Base-by-base conservation (phyloP, 2,797 vertebrate species). In the Anguilla anguilla region DNA sequence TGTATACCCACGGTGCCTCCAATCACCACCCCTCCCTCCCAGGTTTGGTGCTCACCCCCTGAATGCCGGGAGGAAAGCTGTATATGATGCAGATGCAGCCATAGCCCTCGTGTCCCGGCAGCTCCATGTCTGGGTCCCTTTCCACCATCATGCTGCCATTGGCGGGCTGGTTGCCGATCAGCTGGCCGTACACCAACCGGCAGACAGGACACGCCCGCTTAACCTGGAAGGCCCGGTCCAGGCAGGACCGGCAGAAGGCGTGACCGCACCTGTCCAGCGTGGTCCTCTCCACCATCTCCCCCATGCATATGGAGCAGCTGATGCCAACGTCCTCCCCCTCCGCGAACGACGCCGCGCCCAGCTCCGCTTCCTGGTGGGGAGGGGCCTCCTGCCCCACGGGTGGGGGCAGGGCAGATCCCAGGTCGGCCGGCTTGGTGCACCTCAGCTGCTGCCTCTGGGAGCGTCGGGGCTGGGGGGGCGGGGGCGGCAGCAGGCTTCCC, bases 61-160 rank as follows among this genome's bases (percentile, higher is more conserved):
- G 98, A 53, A 97, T 94, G 88, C 98, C 98, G 25, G 97, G 97
- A 89, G 97, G 97, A 95, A 99, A 98, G 96, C 97, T 97, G 89
- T 99, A 98, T 93, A 98, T 97, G 94, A 99, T 97, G 94, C 97
- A 97, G 95, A 99, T 97, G 94, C 97, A 98, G 87, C 98, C 98
- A 0, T 94, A 97, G 85, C 97, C 97, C 94, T 98, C 97, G 74
- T 98, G 97, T 89, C 98, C 97, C 53, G 97, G 96, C 91, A 99
- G 95, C 86, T 97, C 96, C 83, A 98, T 94, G 72, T 97, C 96
- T 61, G 97, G 96, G 72, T 98, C 97, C 93, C 97, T 94, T 91
- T 97, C 97, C 89, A 98, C 97, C 87, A 97, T 96, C 98, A 99
- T 99, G 86, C 96, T 96, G 86, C 98, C 98, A 17, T 97, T 98